Evolutionary conservation across 2,888 invertebrate species (phyloP).

Genomic region (Callimorpha dominula): DNA sequence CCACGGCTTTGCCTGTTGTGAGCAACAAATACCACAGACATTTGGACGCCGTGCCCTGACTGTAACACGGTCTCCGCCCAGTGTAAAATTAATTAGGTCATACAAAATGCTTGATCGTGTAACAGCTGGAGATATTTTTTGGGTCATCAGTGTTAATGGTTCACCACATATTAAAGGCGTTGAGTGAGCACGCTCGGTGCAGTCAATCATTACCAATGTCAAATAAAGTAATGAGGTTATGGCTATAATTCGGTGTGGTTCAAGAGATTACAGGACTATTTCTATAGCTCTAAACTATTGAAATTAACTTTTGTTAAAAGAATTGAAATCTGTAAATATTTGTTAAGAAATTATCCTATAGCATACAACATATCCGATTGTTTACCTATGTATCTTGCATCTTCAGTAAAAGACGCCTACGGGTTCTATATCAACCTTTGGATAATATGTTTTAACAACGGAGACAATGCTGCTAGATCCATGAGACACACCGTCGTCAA

Average conservation of each 20-base stretch:
- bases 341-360: no score
- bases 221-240: neutral
- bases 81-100: neutral
- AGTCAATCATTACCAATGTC: neutral
- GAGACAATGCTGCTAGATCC: neutral
- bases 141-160: neutral
- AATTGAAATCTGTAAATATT: no score
- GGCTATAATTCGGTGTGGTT: neutral
- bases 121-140: neutral
- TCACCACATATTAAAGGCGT: neutral
- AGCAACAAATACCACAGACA: neutral
- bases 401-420: neutral
- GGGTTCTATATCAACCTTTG: neutral
- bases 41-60: neutral
- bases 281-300: neutral
- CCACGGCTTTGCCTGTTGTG: neutral
- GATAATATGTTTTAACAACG: neutral
- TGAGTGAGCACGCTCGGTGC: neutral
- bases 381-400: neutral
- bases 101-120: neutral
- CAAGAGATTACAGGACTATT: neutral
- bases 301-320: neutral
- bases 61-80: no score
- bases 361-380: no score
- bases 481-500: neutral